Base-by-base conservation (phyloP, 2,113 vertebrate genomes). In the Cromileptes altivelis region DNA sequence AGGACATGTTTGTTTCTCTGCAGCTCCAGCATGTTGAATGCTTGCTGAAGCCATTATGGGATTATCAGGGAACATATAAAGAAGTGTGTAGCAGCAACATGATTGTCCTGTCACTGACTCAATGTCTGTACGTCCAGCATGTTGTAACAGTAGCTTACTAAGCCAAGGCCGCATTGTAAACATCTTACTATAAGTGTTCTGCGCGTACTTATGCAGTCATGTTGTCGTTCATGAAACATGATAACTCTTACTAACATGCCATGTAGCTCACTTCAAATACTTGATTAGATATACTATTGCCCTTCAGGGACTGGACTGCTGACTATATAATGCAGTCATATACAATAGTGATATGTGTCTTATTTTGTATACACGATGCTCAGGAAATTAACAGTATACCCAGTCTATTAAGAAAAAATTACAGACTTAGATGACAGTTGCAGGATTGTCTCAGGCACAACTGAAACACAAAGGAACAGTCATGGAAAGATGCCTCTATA, bases 1-100 rank as follows among this genome's bases (percentile, higher is more conserved):
- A 19, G 80, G 75, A 70, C 79, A 0, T 69, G 85, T 88, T 89
- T 78, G 82, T 88, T 90, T 89, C 85, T 75, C 63, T 68, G 64
- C 69, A 73, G 63, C 81, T 77, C 27, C 80, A 62, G 84, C 63
- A 57, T 19, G 27, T 27, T 37, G 68, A 78, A 67, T 37, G 33
- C 60, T 79, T 14, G 58, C 61, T 61, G 69, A 19, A 55, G 64
- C 57, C 45, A 42, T 72, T 63, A 63, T 17, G 70, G 18, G 25
- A 58, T 70, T 74, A 78, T 69, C 56, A 2, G 55, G 50, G 71
- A 73, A 60, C 56, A 47, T 40, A 12, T 4, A 69, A 74, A 79
- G 55, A 68, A 11, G 42, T 18, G 42, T 53, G 65, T 53, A 15
- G 25, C 79, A 65, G 79, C 50, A 25, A n/a, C 6, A 37, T 19